phyloP scores from a whole-genome alignment of 1,140 invertebrate species.

The Bombus superbus region DNA sequence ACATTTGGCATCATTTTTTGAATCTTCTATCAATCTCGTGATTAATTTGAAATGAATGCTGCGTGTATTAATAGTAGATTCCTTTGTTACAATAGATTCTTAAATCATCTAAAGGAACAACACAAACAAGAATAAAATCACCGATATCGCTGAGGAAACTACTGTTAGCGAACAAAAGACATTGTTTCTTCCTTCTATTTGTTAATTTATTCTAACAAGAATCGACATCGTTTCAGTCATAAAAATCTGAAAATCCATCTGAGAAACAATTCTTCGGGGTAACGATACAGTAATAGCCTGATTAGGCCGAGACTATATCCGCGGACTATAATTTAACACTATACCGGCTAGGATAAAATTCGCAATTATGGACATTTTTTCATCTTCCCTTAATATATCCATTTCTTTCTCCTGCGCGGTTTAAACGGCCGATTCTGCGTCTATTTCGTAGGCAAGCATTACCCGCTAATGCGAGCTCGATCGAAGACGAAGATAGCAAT shows the following conservation, averaged over 20 bases:
- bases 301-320: neutral
- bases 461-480: neutral
- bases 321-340: slow-evolving; percentile 11
- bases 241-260: no score
- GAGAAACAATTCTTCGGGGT: neutral
- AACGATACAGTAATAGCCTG: slow-evolving; percentile 3
- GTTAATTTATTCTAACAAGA: neutral
- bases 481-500: slow-evolving; percentile 13
- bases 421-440: neutral
- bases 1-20: neutral
- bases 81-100: neutral
- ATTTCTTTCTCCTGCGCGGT: neutral
- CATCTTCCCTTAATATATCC: neutral
- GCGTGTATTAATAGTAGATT: neutral
- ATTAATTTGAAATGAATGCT: neutral
- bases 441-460: slow-evolving; percentile 5
- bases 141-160: neutral
- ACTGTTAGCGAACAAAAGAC: neutral
- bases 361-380: slow-evolving; percentile 14
- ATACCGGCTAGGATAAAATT: neutral
- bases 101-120: neutral
- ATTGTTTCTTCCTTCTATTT: no score
- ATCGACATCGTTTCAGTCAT: neutral
- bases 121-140: neutral
- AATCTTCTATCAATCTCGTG: neutral